phyloP scores from a whole-genome alignment of 2,113 vertebrate genomes.

The Sylvia atricapilla region DNA sequence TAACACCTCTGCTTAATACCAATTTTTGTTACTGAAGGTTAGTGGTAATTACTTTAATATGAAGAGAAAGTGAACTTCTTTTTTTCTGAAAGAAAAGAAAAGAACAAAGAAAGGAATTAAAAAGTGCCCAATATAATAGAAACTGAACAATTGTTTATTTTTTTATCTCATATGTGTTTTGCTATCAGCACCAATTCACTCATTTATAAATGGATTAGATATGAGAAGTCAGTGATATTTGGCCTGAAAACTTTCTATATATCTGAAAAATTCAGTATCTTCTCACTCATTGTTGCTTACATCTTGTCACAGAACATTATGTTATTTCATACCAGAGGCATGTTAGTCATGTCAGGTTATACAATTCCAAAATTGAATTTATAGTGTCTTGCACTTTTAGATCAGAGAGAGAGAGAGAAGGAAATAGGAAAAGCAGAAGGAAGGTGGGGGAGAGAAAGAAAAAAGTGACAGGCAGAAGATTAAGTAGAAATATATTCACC shows the following conservation, averaged over 20 bases:
- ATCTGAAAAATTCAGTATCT: conserved; percentile 49
- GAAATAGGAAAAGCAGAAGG: background rate
- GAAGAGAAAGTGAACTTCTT: background rate
- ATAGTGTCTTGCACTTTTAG: background rate
- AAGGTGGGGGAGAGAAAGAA: background rate
- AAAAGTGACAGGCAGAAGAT: background rate
- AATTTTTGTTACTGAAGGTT: background rate
- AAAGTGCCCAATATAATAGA: background rate
- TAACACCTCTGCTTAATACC: background rate
- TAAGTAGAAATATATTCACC: background rate
- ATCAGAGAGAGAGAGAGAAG: background rate
- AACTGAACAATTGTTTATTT: background rate
- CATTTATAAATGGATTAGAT: conserved; percentile 19
- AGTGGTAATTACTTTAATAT: background rate
- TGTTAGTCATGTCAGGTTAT: background rate
- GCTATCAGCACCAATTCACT: background rate
- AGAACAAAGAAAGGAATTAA: background rate
- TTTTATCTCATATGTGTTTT: background rate
- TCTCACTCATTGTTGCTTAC: conserved; percentile 38
- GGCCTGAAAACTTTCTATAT: conserved; percentile 31
- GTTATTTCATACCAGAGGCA: background rate
- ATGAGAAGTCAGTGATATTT: conserved; percentile 40
- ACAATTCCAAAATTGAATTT: background rate
- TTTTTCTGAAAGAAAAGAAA: background rate
- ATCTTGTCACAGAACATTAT: conserved; percentile 32